phyloP scores from a whole-genome alignment of 1,140 invertebrate species.

The Leptinotarsa defecta region DNA sequence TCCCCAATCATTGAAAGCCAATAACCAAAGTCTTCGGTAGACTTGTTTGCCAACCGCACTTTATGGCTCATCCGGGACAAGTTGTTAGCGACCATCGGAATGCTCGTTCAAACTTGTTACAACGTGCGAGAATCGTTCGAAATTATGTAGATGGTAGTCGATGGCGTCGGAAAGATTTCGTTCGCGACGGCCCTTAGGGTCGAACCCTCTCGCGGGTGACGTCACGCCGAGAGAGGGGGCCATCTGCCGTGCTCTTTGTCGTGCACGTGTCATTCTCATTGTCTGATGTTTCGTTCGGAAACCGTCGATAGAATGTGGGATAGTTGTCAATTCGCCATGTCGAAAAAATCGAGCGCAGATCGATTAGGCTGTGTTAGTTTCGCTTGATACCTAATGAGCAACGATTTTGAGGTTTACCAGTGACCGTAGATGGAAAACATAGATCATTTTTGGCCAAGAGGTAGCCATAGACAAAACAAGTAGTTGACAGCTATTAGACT shows the following conservation, averaged over 20 bases:
- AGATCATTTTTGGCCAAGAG: too few relatives aligned
- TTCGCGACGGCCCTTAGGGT: not conserved
- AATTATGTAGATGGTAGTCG: not conserved
- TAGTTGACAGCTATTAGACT: too few relatives aligned
- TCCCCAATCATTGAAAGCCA: too few relatives aligned
- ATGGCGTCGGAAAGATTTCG: not conserved
- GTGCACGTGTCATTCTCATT: conserved; percentile 5
- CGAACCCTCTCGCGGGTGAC: not conserved
- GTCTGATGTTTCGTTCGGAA: conserved; percentile 1
- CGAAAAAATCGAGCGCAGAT: too few relatives aligned
- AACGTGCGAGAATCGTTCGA: conserved; percentile 1
- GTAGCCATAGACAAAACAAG: too few relatives aligned
- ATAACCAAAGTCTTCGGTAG: too few relatives aligned
- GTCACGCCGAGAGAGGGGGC: not conserved
- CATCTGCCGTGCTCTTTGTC: not conserved
- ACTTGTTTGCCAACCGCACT: not conserved
- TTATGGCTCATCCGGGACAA: not conserved
- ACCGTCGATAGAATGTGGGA: not conserved
- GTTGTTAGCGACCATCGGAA: not conserved
- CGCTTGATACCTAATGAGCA: too few relatives aligned
- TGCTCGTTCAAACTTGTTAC: not conserved
- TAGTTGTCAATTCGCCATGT: not conserved
- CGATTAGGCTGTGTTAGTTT: too few relatives aligned
- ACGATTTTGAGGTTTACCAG: too few relatives aligned
- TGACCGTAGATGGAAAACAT: too few relatives aligned